phyloP scores from a whole-genome alignment of 2,888 invertebrate genomes.

The Spilarctia lutea region DNA sequence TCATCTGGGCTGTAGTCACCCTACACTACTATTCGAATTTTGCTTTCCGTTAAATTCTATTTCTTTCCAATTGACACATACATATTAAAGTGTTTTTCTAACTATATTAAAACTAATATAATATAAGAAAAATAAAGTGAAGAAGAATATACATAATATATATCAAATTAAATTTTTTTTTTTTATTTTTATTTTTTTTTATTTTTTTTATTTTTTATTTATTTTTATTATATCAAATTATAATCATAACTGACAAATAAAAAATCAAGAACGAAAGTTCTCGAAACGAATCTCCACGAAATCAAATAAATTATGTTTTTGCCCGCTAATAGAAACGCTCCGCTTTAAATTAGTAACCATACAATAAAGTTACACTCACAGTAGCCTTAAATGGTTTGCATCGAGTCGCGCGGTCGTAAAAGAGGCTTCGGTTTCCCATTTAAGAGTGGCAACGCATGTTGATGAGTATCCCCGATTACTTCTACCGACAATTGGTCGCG shows the following conservation, averaged over 20 bases:
- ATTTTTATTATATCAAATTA: too few species aligned
- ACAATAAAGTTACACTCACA: constrained; percentile 63
- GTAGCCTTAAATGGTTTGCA: constrained; percentile 63
- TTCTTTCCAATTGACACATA: too few species aligned
- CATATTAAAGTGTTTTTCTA: too few species aligned
- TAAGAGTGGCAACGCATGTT: constrained; percentile 57
- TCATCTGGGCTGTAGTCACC: too few species aligned
- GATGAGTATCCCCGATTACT: constrained; percentile 53
- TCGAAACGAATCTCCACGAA: too few species aligned
- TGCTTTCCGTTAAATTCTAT: too few species aligned
- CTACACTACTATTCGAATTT: too few species aligned
- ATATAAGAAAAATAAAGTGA: too few species aligned
- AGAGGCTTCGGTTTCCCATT: constrained; percentile 61
- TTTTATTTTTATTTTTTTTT: too few species aligned
- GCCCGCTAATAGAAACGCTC: constrained; percentile 55
- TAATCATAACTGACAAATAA: not conserved
- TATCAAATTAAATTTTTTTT: too few species aligned
- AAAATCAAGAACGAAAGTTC: not conserved
- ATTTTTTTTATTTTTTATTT: too few species aligned
- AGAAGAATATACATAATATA: too few species aligned
- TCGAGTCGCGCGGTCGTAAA: constrained; percentile 62
- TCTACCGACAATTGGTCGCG: constrained; percentile 50
- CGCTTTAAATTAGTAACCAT: constrained; percentile 52
- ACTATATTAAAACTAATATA: not conserved
- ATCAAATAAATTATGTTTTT: not conserved